A percentile compares a stretch with the other conserved stretches of the same genome.
phyloP scores from a whole-genome alignment of 2,797 vertebrate genomes.

The Hoplostethus mediterraneus region DNA sequence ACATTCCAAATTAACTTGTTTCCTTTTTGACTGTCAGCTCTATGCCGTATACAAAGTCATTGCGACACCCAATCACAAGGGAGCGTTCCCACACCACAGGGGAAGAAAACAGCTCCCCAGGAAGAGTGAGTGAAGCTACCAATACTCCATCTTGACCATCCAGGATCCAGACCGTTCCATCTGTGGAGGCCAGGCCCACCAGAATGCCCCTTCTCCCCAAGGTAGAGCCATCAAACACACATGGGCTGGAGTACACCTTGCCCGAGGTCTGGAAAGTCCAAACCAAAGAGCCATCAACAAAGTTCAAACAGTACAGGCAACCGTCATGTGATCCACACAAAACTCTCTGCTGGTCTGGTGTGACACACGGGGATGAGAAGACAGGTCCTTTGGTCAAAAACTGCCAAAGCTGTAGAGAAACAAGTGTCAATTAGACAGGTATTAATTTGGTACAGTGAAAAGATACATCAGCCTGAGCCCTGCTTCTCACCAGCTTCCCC shows the following conservation, averaged over 20 bases:
- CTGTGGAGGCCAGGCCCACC: conserved; percentile 89
- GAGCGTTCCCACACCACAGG: conserved; percentile 85
- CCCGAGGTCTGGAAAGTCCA: conserved; percentile 92
- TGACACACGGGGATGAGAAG: conserved; percentile 93
- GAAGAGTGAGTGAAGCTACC: conserved; percentile 79
- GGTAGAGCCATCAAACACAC: conserved; percentile 78
- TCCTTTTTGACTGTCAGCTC: conserved; percentile 74
- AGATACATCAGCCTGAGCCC: background rate
- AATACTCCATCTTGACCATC: conserved; percentile 83
- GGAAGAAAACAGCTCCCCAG: conserved; percentile 95
- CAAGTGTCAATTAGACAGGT: background rate
- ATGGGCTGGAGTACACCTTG: conserved; percentile 91
- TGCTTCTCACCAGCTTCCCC: conserved; percentile 88
- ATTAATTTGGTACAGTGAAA: background rate
- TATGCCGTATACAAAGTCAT: conserved; percentile 94
- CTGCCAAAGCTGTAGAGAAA: conserved; percentile 88
- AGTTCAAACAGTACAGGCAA: conserved; percentile 89
- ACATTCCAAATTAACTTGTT: too few species aligned
- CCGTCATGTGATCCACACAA: conserved; percentile 95
- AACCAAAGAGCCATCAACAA: conserved; percentile 82
- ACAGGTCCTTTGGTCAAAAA: conserved; percentile 89
- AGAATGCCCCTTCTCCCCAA: conserved; percentile 73
- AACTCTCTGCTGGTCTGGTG: conserved; percentile 73
- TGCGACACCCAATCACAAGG: conserved; percentile 93
- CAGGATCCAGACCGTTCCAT: conserved; percentile 92